Evolutionary conservation across 2,113 vertebrate genomes (phyloP), one percentile per base, ranked within the genome.

Genomic region (Anarrhichthys ocellatus): DNA sequence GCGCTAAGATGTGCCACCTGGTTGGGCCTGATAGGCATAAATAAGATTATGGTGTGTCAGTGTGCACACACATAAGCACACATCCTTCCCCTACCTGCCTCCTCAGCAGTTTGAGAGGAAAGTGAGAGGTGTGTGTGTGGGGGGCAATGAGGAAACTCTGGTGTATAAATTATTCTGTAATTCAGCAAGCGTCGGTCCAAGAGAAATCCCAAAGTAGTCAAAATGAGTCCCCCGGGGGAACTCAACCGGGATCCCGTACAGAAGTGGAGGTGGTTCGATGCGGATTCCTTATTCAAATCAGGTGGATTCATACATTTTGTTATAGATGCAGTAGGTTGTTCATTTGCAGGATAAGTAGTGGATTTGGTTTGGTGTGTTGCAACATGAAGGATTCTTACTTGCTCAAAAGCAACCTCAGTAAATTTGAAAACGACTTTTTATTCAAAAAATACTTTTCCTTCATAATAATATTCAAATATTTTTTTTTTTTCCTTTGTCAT

Each of bases 101-200:
- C 36, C 76, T 93, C 89, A 92, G 92, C 91, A 88, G 46, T 79
- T 91, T 86, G 72, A 6, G 67, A 81, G 75, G 75, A 88, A 87
- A 82, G 64, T 48, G n/a, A 58, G 78, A 81, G 88, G 71, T 18
- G 52, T 69, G 80, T 27, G 27, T 27, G 5, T 32, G 40, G 72
- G 46, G 59, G 81, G 81, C 85, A 88, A 91, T 84, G 80, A 79
- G 67, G 61, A 70, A 66, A 59, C 69, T 50, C 24, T 18, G 75
- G 65, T 62, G 83, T 73, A 88, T 92, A 86, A 89, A 92, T 89
- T 58, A 91, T 77, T 76, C 76, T 84, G 75, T 83, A 56, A 88
- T 81, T 83, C 62, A 54, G 68, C 52, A 32, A 42, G 75, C 52
- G 58, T 81, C 32, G 5, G n/a, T 68, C n/a, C 75, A 54, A 40